phyloP scores from a whole-genome alignment of 2,113 vertebrate genomes.

The Myotis davidii region DNA sequence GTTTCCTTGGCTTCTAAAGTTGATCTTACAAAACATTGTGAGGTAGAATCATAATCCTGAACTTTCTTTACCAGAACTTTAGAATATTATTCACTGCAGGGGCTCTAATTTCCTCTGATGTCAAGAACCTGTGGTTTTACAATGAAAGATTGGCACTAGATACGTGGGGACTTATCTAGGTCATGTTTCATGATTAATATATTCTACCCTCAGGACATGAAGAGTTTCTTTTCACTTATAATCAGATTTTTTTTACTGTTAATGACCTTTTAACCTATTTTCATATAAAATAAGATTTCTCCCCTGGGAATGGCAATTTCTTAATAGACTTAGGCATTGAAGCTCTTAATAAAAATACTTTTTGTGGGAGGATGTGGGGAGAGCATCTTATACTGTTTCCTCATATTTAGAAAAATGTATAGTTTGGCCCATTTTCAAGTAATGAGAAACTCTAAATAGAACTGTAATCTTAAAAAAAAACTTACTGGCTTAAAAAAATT shows the following conservation, averaged over 20 bases:
- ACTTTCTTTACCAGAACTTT: slow-evolving; percentile 41
- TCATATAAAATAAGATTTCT: slow-evolving; percentile 70
- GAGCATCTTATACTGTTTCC: slow-evolving; percentile 8
- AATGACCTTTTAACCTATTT: slow-evolving; percentile 80
- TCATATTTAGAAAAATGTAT: slow-evolving; percentile 57
- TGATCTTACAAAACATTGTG: not conserved
- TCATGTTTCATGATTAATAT: slow-evolving; percentile 77
- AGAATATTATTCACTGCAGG: slow-evolving; percentile 26
- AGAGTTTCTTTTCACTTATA: slow-evolving; percentile 65
- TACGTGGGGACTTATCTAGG: slow-evolving; percentile 67
- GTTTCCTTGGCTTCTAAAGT: slow-evolving; percentile 42
- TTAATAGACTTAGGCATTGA: slow-evolving; percentile 52
- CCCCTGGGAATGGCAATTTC: slow-evolving; percentile 56
- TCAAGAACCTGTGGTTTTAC: slow-evolving; percentile 61
- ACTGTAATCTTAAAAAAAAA: not conserved
- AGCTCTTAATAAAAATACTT: slow-evolving; percentile 44
- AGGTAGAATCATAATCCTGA: not conserved
- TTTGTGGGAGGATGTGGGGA: not conserved
- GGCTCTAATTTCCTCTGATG: slow-evolving; percentile 59
- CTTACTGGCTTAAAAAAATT: slow-evolving; percentile 65
- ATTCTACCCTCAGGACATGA: slow-evolving; percentile 72
- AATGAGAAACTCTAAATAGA: slow-evolving; percentile 75
- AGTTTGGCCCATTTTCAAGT: slow-evolving; percentile 77
- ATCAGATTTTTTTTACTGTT: slow-evolving; percentile 41
- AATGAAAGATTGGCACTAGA: slow-evolving; percentile 48